Base-by-base conservation (phyloP, 2,888 invertebrate genomes). In the Tachina fera region DNA sequence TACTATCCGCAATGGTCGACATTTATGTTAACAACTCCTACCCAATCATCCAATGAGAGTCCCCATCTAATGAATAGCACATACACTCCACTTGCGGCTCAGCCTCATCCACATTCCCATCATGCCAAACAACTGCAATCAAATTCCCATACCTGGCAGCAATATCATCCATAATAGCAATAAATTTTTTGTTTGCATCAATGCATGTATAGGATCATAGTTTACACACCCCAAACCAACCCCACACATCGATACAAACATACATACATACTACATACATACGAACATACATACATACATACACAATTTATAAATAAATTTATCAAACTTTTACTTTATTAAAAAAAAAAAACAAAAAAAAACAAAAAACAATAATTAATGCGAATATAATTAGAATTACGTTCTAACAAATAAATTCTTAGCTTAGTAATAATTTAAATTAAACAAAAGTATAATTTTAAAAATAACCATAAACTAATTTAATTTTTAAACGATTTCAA, bases 381-480 rank as follows among this genome's bases (percentile, higher is more conserved):
- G 67, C 47, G 39, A 75, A 58, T 51, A 77, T 74, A 58, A 63
- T 51, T 76, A 65, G 71, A 65, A 72, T 51, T 43, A 77, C 77
- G 53, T 77, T 61, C 67, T 78, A 80, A 71, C 16, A 61, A 78
- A 71, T 14, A 61, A 78, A 85, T 71, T 83, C 41, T 39, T 86
- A 86, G 86, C 61, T 86, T 80, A 86, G 86, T 61, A 67, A 86
- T 86, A 86, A 86, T 86, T 86, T 72, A 86, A 86, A 86, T 79
- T 79, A 67, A 86, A 86, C 77, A 79, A 86, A 86, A 79, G 31
- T 74, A 75, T 85, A 85, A 85, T 85, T 85, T 82, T 82, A 82
- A 79, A 85, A 74, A 16, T 31, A 31, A 31, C 31, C 5, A 31
- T 31, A 31, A 4, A 6, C 6, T 31, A 31, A 31, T 31, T 31